Conservation (phyloP, 2,113 vertebrate genomes). For the Notothenia rossii region DNA sequence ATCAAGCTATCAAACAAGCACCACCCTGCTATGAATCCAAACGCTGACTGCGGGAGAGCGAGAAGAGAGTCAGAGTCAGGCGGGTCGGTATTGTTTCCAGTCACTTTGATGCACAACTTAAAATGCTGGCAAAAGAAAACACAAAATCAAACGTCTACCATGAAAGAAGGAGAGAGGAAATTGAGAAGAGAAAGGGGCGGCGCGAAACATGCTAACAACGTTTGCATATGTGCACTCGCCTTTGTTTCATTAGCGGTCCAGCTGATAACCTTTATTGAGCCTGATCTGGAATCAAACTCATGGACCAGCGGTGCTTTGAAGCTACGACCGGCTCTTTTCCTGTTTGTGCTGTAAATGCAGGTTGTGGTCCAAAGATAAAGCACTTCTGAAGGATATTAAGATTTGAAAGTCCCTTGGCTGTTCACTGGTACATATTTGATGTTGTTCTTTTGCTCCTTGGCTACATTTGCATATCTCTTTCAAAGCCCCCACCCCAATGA, state of each 20-base stretch:
- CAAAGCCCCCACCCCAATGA: conserved; percentile 88
- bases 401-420: conserved; percentile 97
- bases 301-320: conserved; percentile 90
- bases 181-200: conserved; percentile 53
- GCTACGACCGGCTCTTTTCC: conserved; percentile 88
- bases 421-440: conserved; percentile 98
- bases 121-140: conserved; percentile 83
- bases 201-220: conserved; percentile 72
- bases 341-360: conserved; percentile 91
- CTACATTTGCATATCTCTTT: conserved; percentile 98
- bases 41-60: conserved; percentile 77
- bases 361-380: conserved; percentile 94
- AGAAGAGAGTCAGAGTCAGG: conserved; percentile 77
- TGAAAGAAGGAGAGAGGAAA: conserved; percentile 66
- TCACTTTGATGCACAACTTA: conserved; percentile 90
- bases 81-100: conserved; percentile 82
- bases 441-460: conserved; percentile 94
- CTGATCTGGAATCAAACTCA: conserved; percentile 93
- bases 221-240: conserved; percentile 76
- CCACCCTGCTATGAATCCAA: conserved; percentile 79
- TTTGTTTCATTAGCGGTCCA: conserved; percentile 91
- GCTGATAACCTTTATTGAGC: conserved; percentile 98
- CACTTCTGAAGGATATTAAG: conserved; percentile 95
- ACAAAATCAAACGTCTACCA: conserved; percentile 89
- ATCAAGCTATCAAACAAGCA: conserved; percentile 84